Evolutionary conservation across 2,888 invertebrate genomes (phyloP), one percentile per base, ranked within the genome.

Genomic region (Lepidonotus clava): DNA sequence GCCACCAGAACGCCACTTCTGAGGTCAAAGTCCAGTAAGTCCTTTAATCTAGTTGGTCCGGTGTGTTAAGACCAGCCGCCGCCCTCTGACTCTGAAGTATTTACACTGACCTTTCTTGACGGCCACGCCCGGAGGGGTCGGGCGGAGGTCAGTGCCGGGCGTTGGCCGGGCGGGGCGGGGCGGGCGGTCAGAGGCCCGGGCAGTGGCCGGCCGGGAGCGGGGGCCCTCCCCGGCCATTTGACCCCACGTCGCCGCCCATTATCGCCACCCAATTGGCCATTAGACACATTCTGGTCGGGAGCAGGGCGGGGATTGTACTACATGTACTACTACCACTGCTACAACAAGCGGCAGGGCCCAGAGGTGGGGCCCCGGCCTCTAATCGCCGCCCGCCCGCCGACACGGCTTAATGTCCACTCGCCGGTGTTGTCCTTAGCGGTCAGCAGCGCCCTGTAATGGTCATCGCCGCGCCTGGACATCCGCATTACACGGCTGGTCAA

Each of bases 371-470:
- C 36, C 36, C 71, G 36, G 71, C 36, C 36, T 14, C 8, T 71
- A 71, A 71, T 71, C 71, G 38, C 38, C 36, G 34, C 71, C 34
- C 36, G 38, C 71, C 38, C 36, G 34, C 71, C 34, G 71, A 71
- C 71, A 71, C 24, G 71, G 71, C 71, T n/a, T 71, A 71, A 71
- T 71, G 71, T 71, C 71, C 36, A 21, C 71, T 61, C 71, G n/a
- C 71, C 36, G 38, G 71, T 34, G 24, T 11, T 8, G 14, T n/a
- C n/a, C 32, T 14, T 38, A 38, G n/a, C 38, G 71, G 71, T 71
- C 71, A 71, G 36, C 28, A 28, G 28, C 28, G 61, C 61, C 61
- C 61, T 5, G n/a, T 71, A 71, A 71, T 71, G 71, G 34, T 38
- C 71, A 38, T 34, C 24, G 36, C 38, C 8, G 38, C 71, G 14